phyloP scores from a whole-genome alignment of 2,797 vertebrate species.

The Argentina silus region DNA sequence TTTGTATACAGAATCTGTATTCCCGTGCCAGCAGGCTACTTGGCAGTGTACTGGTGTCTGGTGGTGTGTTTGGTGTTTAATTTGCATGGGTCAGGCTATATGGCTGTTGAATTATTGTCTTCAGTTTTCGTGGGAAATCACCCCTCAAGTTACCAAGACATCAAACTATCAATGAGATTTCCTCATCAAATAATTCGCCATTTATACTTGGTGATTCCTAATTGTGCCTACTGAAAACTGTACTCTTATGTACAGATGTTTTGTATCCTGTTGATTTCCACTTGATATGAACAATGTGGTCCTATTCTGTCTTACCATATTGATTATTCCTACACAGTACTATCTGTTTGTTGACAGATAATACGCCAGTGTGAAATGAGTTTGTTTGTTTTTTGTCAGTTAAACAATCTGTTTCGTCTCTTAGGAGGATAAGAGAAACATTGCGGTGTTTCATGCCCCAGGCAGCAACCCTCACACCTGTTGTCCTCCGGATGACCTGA shows the following conservation, averaged over 20 bases:
- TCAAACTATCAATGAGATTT: constrained; percentile 4
- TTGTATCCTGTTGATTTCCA: not conserved
- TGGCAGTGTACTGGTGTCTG: not conserved
- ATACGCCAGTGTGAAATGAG: not conserved
- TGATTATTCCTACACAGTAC: not conserved
- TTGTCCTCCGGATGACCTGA: constrained; percentile 65
- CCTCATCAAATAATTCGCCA: too few relatives aligned
- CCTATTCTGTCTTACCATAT: not conserved
- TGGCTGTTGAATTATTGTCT: constrained; percentile 25
- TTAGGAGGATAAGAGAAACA: not conserved
- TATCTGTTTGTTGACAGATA: not conserved
- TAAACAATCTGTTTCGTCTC: not conserved
- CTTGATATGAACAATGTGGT: too few relatives aligned
- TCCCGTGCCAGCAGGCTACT: not conserved
- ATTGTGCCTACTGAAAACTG: too few relatives aligned
- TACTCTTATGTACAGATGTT: too few relatives aligned
- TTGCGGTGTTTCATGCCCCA: not conserved
- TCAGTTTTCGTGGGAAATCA: constrained; percentile 35
- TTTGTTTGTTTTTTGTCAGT: not conserved
- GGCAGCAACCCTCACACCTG: constrained; percentile 59
- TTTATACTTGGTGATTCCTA: too few relatives aligned
- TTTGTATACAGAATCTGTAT: not conserved
- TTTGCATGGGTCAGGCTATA: constrained; percentile 32
- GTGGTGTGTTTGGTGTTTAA: not conserved
- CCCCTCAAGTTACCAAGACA: constrained; percentile 36